A percentile compares a stretch with the other conserved stretches of the same genome.
These are phyloP conservation scores for Naja naja DNA, from an alignment of 2,113 vertebrate species.

Conservation along the genomic window DNA sequence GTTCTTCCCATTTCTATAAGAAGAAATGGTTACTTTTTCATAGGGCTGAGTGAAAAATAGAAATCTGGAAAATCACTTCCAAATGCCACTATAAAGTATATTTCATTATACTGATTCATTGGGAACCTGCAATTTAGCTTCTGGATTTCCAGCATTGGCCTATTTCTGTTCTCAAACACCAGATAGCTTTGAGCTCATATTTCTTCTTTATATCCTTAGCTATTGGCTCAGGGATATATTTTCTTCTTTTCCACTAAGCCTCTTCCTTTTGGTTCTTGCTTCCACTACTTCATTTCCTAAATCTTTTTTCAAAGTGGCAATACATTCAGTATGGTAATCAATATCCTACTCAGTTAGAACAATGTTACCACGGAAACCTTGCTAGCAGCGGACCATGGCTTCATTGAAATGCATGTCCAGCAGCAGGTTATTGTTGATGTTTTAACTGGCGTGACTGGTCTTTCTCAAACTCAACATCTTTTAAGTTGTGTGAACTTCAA, in stretches of 20 bases:
- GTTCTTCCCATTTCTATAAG: neutral
- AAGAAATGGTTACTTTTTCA: neutral
- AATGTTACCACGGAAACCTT: slow-evolving; percentile 64
- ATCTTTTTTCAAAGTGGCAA: slow-evolving; percentile 54
- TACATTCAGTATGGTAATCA: slow-evolving; percentile 69
- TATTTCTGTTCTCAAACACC: neutral
- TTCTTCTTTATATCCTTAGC: neutral
- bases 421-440: slow-evolving; percentile 14
- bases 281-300: slow-evolving; percentile 50
- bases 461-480: neutral
- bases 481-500: neutral
- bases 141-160: neutral
- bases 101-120: neutral
- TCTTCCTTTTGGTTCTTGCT: slow-evolving; percentile 6
- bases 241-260: neutral
- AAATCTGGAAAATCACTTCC: neutral
- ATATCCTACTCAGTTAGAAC: slow-evolving; percentile 71
- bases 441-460: slow-evolving; percentile 38
- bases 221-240: neutral
- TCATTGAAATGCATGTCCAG: slow-evolving; percentile 57
- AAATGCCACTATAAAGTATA: neutral
- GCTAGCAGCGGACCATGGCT: slow-evolving; percentile 41
- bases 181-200: neutral
- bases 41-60: neutral
- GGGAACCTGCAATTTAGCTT: neutral